Base-by-base conservation (phyloP, 2,113 vertebrate species). In the Equus quagga region DNA sequence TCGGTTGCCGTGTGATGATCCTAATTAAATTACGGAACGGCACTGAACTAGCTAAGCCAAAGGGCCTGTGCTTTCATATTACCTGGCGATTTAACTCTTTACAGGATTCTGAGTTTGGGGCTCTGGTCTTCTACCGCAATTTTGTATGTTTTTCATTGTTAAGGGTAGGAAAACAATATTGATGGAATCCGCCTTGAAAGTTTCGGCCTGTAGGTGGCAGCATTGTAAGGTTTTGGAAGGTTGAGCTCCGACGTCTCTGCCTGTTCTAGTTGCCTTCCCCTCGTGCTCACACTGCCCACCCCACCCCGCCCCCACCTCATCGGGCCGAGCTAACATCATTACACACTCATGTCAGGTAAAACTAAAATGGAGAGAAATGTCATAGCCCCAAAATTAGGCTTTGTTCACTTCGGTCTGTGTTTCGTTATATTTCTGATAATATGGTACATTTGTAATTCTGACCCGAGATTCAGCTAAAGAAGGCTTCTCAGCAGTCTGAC, bases 171-270 rank as follows among this genome's bases (percentile, higher is more conserved):
- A 67, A 23, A 41, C 5, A 6, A 0, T 69, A n/a, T 79, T n/a
- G 2, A 60, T 17, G 1, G 58, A 75, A 91, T 75, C 85, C 88
- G 5, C n/a, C 51, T 88, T 84, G 91, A 88, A 67, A 1, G 6
- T 1, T 72, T 78, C 0, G 13, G 95, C 91, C 99, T 96, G 96
- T 98, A 99, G 99, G 98, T 99, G 99, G 99, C 98, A 99, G 98
- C 99, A 99, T 99, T 99, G 99, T 78, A 97, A 98, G 98, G 56
- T 70, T 97, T 98, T 99, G 97, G 3, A 98, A 94, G 54, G 8
- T 0, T 2, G 44, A 11, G 15, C 64, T 23, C 51, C 0, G 33
- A 44, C 65, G 26, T 28, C 78, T 51, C 46, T 0, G 75, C 28
- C 41, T 31, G 41, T 62, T 4, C 0, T 0, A 13, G 8, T 23